phyloP scores from a whole-genome alignment of 1,140 invertebrate species.

The Bombus consobrinus region DNA sequence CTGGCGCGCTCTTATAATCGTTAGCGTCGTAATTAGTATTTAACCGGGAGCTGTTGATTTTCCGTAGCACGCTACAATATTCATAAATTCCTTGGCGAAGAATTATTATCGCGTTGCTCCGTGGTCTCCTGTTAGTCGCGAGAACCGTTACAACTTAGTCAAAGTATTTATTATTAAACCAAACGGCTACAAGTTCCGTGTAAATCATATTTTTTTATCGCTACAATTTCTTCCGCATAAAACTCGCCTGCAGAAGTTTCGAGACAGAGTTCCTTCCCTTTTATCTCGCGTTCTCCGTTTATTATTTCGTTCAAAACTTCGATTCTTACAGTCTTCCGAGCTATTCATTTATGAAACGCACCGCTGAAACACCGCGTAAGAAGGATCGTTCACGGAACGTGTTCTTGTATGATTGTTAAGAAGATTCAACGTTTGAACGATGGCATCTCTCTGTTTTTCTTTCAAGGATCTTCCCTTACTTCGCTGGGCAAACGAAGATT shows the following conservation, averaged over 20 bases:
- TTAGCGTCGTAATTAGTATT: constrained; percentile 18
- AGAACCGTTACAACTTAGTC: not conserved
- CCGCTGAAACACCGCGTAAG: not conserved
- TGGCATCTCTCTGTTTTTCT: not conserved
- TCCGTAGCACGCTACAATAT: not conserved
- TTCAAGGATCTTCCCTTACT: not conserved
- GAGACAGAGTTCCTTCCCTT: not conserved
- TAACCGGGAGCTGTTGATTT: constrained; percentile 4
- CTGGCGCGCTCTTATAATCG: constrained; percentile 10
- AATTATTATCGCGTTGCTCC: not conserved
- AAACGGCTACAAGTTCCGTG: not conserved
- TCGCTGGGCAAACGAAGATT: not conserved
- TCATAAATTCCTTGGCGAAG: not conserved
- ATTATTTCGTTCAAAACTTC: not conserved
- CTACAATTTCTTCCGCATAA: too few species aligned
- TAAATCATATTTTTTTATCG: not conserved
- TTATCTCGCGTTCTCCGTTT: not conserved
- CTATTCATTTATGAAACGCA: not conserved
- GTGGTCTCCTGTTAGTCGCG: not conserved
- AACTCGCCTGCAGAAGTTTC: too few species aligned
- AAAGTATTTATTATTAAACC: constrained; percentile 1
- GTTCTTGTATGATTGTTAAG: not conserved
- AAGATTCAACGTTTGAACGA: not conserved
- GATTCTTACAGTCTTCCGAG: not conserved
- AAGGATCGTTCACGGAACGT: not conserved